Evolutionary conservation across 2,888 invertebrate species (phyloP), one percentile per base, ranked within the genome.

Genomic region (Drosophila hawaiiensis): DNA sequence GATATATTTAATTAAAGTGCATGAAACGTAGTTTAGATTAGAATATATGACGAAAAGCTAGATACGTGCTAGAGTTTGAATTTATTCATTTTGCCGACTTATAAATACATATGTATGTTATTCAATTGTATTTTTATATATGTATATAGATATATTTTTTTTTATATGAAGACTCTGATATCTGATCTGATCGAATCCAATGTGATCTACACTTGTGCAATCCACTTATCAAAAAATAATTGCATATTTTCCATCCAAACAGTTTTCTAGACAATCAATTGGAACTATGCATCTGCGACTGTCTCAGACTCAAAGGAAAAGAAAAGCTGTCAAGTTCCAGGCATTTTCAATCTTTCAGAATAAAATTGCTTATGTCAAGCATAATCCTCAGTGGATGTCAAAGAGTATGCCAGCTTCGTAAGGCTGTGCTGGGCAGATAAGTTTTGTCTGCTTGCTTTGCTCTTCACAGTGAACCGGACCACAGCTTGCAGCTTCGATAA

Each of bases 381-480:
- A n/a, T 35, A 33, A 59, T n/a, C 29, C 4, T n/a, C n/a, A 22
- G 5, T 6, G 9, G 14, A 61, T 7, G 9, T 7, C 37, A 41
- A 52, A 68, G 67, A n/a, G 69, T 50, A 76, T 71, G 3, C 31
- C n/a, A 43, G 29, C 1, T 31, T 69, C 67, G 37, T 28, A 14
- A 3, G 29, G 22, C 22, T 49, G 12, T 28, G n/a, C 22, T 14
- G 29, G 22, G 22, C 31, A 31, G 43, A 58, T 25, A 19, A 53
- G 25, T 59, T 28, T 37, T 50, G 4, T 49, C 33, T 28, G 66
- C 41, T 49, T 65, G 68, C 39, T 55, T 65, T 68, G 78, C 37
- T 54, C 66, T 66, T 67, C 47, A 64, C 72, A 77, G 61, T 58
- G 52, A 76, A 71, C 64, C 54, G 67, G 61, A 72, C 62, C 50